Conservation (phyloP, 2,888 invertebrate genomes). For the Synergus umbraculus region DNA sequence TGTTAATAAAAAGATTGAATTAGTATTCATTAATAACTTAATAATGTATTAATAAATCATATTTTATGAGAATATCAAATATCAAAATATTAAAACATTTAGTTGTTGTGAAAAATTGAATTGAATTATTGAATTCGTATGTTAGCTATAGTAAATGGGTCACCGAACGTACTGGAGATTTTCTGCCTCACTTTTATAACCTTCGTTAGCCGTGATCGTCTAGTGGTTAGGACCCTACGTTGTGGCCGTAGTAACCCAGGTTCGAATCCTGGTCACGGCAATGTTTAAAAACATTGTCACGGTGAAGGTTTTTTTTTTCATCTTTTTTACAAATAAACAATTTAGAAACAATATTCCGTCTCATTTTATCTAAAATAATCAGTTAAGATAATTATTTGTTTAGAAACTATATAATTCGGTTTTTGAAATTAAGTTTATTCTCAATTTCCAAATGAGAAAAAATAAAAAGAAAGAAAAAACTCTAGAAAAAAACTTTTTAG, state of each 20-base stretch:
- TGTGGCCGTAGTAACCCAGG: slow-evolving; percentile 78
- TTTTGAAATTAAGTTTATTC: not conserved
- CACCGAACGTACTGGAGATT: not conserved
- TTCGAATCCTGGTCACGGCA: slow-evolving; percentile 69
- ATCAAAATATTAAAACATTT: too few species aligned
- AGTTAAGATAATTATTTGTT: too few species aligned
- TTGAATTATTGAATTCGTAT: too few species aligned
- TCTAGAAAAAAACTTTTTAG: not conserved
- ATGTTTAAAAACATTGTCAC: slow-evolving; percentile 64
- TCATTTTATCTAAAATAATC: too few species aligned
- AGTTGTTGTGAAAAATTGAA: too few species aligned
- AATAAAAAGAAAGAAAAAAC: not conserved
- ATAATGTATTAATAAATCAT: too few species aligned
- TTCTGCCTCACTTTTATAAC: not conserved
- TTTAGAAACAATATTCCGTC: not conserved
- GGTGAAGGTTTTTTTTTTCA: slow-evolving; percentile 64
- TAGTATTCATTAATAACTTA: too few species aligned
- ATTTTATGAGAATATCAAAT: too few species aligned
- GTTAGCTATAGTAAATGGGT: not conserved
- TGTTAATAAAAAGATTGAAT: too few species aligned
- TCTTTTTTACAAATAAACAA: not conserved
- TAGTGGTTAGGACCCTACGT: slow-evolving; percentile 75
- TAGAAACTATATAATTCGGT: too few species aligned
- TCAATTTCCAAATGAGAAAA: not conserved
- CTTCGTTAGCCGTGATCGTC: slow-evolving; percentile 64